Evolutionary conservation across 2,797 vertebrate genomes (phyloP).

Genomic region (Fundulus diaphanus): DNA sequence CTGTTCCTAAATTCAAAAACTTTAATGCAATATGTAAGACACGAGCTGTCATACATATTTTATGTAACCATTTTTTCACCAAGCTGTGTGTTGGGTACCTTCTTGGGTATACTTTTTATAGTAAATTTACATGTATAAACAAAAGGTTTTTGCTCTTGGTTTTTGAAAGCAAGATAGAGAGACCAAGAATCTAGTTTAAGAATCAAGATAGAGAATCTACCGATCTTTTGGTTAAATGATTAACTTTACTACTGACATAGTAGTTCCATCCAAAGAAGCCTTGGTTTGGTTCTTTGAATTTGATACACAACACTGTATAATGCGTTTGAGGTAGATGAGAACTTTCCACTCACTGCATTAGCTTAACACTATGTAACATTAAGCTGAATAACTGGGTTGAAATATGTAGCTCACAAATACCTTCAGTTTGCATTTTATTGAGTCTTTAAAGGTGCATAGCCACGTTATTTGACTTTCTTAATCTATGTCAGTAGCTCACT

Average conservation of each 20-base stretch:
- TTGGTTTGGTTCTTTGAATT: background rate
- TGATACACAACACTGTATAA: background rate
- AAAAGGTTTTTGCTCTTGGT: background rate
- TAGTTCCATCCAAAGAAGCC: background rate
- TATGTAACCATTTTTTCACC: background rate
- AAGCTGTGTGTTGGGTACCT: background rate
- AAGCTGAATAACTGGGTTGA: slow-evolving; percentile 13
- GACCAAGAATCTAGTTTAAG: background rate
- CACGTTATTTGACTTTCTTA: too few relatives aligned
- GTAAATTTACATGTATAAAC: background rate
- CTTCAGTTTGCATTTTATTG: background rate
- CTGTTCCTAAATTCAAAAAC: background rate
- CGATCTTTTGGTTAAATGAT: background rate
- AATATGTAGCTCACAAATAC: slow-evolving; percentile 10
- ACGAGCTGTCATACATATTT: background rate
- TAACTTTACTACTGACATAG: background rate
- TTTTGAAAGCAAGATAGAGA: background rate
- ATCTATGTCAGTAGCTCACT: too few relatives aligned
- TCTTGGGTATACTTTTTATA: background rate
- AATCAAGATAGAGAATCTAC: background rate
- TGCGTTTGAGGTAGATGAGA: slow-evolving; percentile 6
- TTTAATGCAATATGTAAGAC: background rate
- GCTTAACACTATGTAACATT: slow-evolving; percentile 8
- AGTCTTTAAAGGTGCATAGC: too few relatives aligned
- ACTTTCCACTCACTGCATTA: slow-evolving; percentile 24